phyloP scores from a whole-genome alignment of 2,888 invertebrate genomes.

The Pediacus dermestoides region DNA sequence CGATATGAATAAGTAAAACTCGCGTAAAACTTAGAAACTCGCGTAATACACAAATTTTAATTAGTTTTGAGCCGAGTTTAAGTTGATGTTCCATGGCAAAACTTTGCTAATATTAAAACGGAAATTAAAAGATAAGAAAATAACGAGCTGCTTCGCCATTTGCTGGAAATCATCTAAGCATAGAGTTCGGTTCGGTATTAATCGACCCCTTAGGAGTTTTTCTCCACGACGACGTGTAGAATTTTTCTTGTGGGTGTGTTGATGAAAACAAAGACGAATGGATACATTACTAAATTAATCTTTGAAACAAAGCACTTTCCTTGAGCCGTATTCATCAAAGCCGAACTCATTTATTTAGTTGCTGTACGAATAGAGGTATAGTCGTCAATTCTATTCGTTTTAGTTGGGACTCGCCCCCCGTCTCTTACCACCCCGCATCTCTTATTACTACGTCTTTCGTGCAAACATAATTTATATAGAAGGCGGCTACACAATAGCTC shows the following conservation, averaged over 20 bases:
- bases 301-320: slow-evolving; percentile 49
- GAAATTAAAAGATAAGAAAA: slow-evolving; percentile 52
- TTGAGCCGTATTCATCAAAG: slow-evolving; percentile 48
- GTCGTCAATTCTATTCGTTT: slow-evolving; percentile 41
- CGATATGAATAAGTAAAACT: slow-evolving; percentile 49
- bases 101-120: slow-evolving; percentile 45
- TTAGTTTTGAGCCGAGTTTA: slow-evolving; percentile 46
- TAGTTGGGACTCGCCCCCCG: too few relatives aligned
- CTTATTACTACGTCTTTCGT: too few relatives aligned
- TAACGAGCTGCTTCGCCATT: slow-evolving; percentile 34
- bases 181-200: too few relatives aligned
- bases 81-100: slow-evolving; percentile 30
- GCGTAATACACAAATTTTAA: slow-evolving; percentile 48
- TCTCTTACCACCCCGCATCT: too few relatives aligned
- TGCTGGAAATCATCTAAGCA: slow-evolving; percentile 21
- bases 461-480: too few relatives aligned
- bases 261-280: slow-evolving; percentile 47
- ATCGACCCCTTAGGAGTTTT: too few relatives aligned
- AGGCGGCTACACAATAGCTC: too few relatives aligned
- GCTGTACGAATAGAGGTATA: slow-evolving; percentile 37
- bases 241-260: too few relatives aligned
- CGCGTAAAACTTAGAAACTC: slow-evolving; percentile 46
- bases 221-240: too few relatives aligned
- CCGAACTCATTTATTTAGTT: slow-evolving; percentile 48
- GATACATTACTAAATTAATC: slow-evolving; percentile 50